Evolutionary conservation across 2,113 vertebrate genomes (phyloP), one percentile per base, ranked within the genome.

Genomic region (Trematocara variabile): DNA sequence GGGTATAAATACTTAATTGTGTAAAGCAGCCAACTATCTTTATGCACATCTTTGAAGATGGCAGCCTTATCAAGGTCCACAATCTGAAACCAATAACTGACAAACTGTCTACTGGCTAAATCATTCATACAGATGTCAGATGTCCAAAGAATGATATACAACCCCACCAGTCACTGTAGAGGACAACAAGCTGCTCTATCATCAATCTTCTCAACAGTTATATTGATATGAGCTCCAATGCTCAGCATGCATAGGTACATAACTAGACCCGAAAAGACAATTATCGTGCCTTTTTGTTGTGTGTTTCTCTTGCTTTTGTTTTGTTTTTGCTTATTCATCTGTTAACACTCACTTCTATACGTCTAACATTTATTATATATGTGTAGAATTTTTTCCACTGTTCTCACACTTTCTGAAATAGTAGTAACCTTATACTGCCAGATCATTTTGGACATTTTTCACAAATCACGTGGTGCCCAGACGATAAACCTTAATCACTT

Each of bases 131-230:
- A 77, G 37, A 77, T 86, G 84, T 89, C 81, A 68, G 37, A 78
- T 46, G 55, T 77, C 63, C 79, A 84, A 37, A 58, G 46, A 81
- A 55, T 86, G 83, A 88, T 80, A 37, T 82, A 85, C 52, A 85
- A 73, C 83, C 70, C 80, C 58, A 50, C 20, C 50, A 5, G 78
- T 60, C 65, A 63, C 41, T 77, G 79, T 48, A 52, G 78, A 86
- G 83, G 80, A 87, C 85, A 68, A 8, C 83, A 79, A 41, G 68
- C 53, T 41, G 18, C 73, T 12, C 48, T n/a, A 2, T 79, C 78
- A 91, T 90, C 37, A 86, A 28, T 90, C 86, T 81, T 83, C 41
- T 80, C 7, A 70, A 65, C 34, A n/a, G 86, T 22, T 78, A 78
- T 54, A 83, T 48, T 85, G 60, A 65, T 80, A 79, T 3, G 22